Evolutionary conservation across 2,888 invertebrate species (phyloP).

Genomic region (Laothoe populi): DNA sequence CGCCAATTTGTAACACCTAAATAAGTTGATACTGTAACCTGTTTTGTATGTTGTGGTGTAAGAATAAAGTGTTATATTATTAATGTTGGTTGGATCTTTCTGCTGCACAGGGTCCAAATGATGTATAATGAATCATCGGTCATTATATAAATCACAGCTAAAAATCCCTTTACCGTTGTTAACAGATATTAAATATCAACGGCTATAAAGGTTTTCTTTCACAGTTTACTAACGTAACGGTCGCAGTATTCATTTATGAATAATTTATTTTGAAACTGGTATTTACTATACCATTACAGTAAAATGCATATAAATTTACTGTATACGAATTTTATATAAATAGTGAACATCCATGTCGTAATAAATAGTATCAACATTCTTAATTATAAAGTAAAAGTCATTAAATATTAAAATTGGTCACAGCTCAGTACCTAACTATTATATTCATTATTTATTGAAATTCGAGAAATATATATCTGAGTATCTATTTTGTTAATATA

Average conservation of each 20-base stretch:
- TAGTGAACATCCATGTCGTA: slow-evolving; percentile 1
- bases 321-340: slow-evolving; percentile 11
- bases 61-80: too few species aligned
- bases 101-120: too few species aligned
- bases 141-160: slow-evolving; percentile 63
- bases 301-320: slow-evolving; percentile 16
- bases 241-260: neutral
- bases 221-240: slow-evolving; percentile 5
- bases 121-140: slow-evolving; percentile 46
- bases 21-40: too few species aligned
- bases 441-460: neutral
- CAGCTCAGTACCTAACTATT: slow-evolving; percentile 2
- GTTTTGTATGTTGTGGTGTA: too few species aligned
- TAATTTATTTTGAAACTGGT: neutral
- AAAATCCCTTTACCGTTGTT: slow-evolving; percentile 47
- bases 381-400: neutral
- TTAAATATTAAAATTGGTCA: slow-evolving; percentile 1
- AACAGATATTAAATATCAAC: slow-evolving; percentile 25
- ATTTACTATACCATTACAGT: neutral
- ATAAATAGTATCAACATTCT: slow-evolving; percentile 13
- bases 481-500: slow-evolving; percentile 16
- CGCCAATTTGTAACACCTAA: too few species aligned
- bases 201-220: neutral
- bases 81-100: too few species aligned
- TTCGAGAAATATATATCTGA: slow-evolving; percentile 8